These are phyloP conservation scores for Poecilobothrus nobilitatus DNA, from an alignment of 2,888 invertebrate genomes.

Conservation along the genomic window DNA sequence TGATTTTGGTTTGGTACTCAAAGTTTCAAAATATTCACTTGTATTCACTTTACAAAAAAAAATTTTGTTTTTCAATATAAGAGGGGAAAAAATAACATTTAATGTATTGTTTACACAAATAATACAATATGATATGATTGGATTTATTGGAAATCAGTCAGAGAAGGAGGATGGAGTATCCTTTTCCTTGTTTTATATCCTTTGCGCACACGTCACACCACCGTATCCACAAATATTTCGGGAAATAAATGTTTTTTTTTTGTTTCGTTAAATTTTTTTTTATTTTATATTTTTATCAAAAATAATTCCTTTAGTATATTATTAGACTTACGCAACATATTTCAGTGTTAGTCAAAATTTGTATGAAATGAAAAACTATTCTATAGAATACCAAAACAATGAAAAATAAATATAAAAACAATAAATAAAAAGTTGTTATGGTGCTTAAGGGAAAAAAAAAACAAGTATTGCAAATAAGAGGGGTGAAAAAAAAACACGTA, in stretches of 20 bases:
- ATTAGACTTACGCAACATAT: not conserved
- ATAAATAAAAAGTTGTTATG: too few relatives aligned
- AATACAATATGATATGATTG: conserved; percentile 6
- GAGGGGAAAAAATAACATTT: not conserved
- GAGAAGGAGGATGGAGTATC: not conserved
- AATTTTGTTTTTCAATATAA: not conserved
- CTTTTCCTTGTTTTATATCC: not conserved
- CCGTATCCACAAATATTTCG: too few relatives aligned
- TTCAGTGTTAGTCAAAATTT: not conserved
- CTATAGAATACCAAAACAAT: too few relatives aligned
- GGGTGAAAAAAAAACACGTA: too few relatives aligned
- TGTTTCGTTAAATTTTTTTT: too few relatives aligned
- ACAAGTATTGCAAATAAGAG: too few relatives aligned
- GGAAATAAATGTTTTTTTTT: too few relatives aligned
- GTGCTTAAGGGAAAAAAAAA: too few relatives aligned
- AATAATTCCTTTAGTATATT: not conserved
- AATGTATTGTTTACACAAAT: conserved; percentile 2
- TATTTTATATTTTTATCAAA: too few relatives aligned
- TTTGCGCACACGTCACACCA: not conserved
- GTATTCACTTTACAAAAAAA: not conserved
- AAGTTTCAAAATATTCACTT: not conserved
- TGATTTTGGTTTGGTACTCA: not conserved
- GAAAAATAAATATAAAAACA: too few relatives aligned
- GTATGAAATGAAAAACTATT: too few relatives aligned
- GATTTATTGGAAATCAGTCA: not conserved